A percentile compares a stretch with the other conserved stretches of the same genome.
Conservation (phyloP, 92 coral and sea anemone genomes). For the Phenganax stokvisi region DNA sequence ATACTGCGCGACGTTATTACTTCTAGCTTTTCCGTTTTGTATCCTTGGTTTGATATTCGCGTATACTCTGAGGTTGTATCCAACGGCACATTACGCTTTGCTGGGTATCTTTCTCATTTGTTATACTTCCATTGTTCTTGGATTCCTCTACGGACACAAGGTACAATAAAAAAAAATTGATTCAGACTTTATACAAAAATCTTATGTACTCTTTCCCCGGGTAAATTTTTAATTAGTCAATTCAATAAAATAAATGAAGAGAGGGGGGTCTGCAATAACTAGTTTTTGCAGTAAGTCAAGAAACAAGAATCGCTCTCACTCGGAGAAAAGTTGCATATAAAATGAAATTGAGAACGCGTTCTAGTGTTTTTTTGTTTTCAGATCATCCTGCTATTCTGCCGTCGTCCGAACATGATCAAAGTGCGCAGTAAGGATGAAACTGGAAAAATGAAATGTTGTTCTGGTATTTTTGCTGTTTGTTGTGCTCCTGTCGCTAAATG, state of each 20-base stretch:
- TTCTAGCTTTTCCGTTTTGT: conserved; percentile 54
- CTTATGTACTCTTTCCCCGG: no score
- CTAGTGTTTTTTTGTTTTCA: background rate
- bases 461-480: background rate
- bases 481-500: conserved; percentile 3
- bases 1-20: conserved; percentile 69
- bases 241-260: no score
- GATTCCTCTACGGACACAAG: conserved; percentile 71
- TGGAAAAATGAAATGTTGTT: background rate
- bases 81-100: conserved; percentile 64
- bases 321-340: no score
- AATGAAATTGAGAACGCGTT: background rate
- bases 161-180: conserved; percentile 32
- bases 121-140: conserved; percentile 68
- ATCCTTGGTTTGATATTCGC: conserved; percentile 60
- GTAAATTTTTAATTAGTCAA: no score
- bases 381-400: conserved; percentile 16
- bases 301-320: no score
- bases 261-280: no score
- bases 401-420: conserved; percentile 18
- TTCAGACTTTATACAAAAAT: no score
- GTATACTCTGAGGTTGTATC: conserved; percentile 54
- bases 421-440: conserved; percentile 28
- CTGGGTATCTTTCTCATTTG: conserved; percentile 57
- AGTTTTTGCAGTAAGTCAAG: no score